phyloP scores from a whole-genome alignment of 2,888 invertebrate species.

The Carcina quercana region DNA sequence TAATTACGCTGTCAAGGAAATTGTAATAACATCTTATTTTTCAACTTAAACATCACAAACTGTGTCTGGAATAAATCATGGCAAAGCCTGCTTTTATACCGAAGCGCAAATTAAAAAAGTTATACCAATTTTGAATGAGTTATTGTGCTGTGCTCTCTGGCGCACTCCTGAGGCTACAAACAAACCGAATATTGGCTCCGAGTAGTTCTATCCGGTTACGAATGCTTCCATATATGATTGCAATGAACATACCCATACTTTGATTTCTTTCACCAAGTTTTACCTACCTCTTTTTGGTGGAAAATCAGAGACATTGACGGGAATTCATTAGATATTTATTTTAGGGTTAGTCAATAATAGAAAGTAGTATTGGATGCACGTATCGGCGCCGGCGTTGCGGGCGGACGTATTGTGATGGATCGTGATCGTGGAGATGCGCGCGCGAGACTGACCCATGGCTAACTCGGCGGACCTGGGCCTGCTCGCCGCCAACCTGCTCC shows the following conservation, averaged over 20 bases:
- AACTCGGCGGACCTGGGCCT: slow-evolving; percentile 75
- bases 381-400: slow-evolving; percentile 5
- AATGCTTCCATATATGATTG: too few relatives aligned
- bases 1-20: slow-evolving; percentile 24
- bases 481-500: slow-evolving; percentile 75
- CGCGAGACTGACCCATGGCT: slow-evolving; percentile 70
- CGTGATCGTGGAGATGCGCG: slow-evolving; percentile 38
- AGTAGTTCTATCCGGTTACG: too few relatives aligned
- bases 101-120: slow-evolving; percentile 69
- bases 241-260: too few relatives aligned
- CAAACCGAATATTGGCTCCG: slow-evolving; percentile 18
- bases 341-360: too few relatives aligned
- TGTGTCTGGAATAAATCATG: slow-evolving; percentile 55
- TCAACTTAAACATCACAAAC: slow-evolving; percentile 36
- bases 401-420: slow-evolving; percentile 49
- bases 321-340: too few relatives aligned
- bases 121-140: slow-evolving; percentile 65
- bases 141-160: slow-evolving; percentile 59
- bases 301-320: too few relatives aligned
- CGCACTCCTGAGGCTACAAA: slow-evolving; percentile 32
- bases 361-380: too few relatives aligned
- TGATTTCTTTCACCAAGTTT: too few relatives aligned
- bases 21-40: slow-evolving; percentile 19
- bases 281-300: too few relatives aligned
- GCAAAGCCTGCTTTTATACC: slow-evolving; percentile 58